These are phyloP conservation scores for Furcifer pardalis DNA, from an alignment of 2,797 vertebrate species.

Conservation along the genomic window DNA sequence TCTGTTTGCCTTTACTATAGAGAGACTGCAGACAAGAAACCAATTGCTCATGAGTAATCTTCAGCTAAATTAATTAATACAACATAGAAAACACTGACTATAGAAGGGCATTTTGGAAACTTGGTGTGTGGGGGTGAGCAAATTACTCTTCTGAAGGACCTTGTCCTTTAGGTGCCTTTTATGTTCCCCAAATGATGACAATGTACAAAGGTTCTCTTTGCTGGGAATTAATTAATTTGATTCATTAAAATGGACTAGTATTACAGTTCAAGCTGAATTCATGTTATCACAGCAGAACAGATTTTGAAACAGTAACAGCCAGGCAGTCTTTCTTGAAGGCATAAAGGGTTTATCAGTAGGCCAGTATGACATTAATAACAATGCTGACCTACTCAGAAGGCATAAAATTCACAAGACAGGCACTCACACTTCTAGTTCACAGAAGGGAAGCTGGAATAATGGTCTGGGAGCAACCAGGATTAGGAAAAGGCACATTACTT, in stretches of 20 bases:
- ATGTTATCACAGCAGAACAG: conserved; percentile 57
- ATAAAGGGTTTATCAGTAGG: conserved; percentile 59
- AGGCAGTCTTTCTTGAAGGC: conserved; percentile 50
- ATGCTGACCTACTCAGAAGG: conserved; percentile 61
- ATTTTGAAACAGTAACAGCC: conserved; percentile 41
- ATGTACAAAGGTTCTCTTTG: conserved; percentile 53
- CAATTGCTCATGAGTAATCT: background rate
- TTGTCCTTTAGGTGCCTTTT: conserved; percentile 49
- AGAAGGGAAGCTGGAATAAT: conserved; percentile 39
- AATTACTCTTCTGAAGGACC: conserved; percentile 34
- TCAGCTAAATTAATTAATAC: background rate
- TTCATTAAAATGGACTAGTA: conserved; percentile 57
- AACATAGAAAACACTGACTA: conserved; percentile 9
- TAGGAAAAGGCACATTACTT: conserved; percentile 35
- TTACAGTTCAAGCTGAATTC: conserved; percentile 42
- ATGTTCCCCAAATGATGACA: conserved; percentile 55
- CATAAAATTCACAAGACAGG: conserved; percentile 24
- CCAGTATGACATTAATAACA: conserved; percentile 44
- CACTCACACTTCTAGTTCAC: conserved; percentile 10
- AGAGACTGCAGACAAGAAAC: background rate
- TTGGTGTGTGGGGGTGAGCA: background rate
- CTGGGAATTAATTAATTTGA: conserved; percentile 63
- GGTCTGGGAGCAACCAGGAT: conserved; percentile 49
- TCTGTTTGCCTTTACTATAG: background rate
- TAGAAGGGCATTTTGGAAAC: background rate